A percentile compares a stretch with the other conserved stretches of the same genome.
Evolutionary conservation across 2,113 vertebrate species (phyloP).

Genomic region (Coturnix japonica): DNA sequence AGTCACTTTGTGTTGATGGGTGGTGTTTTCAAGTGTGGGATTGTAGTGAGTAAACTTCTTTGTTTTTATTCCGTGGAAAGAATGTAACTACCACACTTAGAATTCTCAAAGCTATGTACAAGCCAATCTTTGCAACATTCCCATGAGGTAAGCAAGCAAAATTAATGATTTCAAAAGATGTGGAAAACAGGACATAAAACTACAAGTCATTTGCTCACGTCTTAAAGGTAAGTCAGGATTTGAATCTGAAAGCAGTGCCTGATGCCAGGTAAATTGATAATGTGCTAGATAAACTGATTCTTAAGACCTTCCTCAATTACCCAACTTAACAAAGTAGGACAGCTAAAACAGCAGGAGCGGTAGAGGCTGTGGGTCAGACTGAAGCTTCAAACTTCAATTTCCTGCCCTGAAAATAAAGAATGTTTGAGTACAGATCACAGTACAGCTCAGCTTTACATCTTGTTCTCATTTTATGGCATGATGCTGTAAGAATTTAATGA

Average conservation of each 20-base stretch:
- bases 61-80: conserved; percentile 23
- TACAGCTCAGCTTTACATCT: neutral
- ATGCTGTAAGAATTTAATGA: neutral
- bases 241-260: neutral
- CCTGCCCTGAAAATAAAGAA: neutral
- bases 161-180: conserved; percentile 28
- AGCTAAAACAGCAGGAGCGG: neutral
- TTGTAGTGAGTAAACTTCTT: conserved; percentile 17
- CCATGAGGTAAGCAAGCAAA: neutral
- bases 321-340: neutral
- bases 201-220: neutral
- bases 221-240: neutral
- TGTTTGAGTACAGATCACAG: neutral
- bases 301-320: neutral
- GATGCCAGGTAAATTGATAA: neutral
- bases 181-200: neutral
- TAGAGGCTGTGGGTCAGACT: neutral
- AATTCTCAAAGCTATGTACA: conserved; percentile 1
- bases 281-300: neutral
- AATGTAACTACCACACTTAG: neutral
- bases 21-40: conserved; percentile 31
- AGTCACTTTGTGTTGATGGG: conserved; percentile 57
- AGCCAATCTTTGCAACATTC: conserved; percentile 10
- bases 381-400: neutral
- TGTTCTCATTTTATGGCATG: neutral